Percentiles rank a stretch among this genome's conserved stretches.
Evolutionary conservation across 2,797 vertebrate genomes (phyloP).

Genomic region (Arnoldichthys spilopterus): DNA sequence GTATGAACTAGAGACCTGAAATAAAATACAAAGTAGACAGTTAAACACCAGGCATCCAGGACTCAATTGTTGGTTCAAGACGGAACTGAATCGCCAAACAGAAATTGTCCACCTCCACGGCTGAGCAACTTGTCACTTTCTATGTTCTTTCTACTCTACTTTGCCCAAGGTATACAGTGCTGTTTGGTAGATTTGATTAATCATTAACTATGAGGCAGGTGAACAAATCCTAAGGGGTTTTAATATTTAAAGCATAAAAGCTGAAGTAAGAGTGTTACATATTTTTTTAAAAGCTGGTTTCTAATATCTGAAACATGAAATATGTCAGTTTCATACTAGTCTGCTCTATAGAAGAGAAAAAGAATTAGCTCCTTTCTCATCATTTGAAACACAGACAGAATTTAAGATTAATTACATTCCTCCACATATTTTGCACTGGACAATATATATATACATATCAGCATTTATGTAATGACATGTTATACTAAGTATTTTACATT

Average conservation of each 20-base stretch:
- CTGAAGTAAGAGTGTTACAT: background rate
- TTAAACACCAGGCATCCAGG: too few relatives aligned
- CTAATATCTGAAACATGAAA: constrained; percentile 1
- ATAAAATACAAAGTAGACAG: too few relatives aligned
- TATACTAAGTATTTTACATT: too few relatives aligned
- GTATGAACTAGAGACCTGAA: background rate
- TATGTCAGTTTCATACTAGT: too few relatives aligned
- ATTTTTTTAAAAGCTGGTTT: background rate
- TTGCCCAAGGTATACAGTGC: background rate
- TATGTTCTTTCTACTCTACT: background rate
- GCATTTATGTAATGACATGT: too few relatives aligned
- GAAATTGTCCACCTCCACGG: background rate
- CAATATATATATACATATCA: too few relatives aligned
- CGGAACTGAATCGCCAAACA: background rate
- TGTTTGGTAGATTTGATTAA: background rate
- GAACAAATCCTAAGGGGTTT: background rate
- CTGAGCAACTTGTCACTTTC: background rate
- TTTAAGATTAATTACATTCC: background rate
- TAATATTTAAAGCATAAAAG: constrained; percentile 5
- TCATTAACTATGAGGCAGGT: background rate
- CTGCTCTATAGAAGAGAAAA: too few relatives aligned
- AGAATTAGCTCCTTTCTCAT: too few relatives aligned
- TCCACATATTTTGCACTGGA: background rate
- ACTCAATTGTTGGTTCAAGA: too few relatives aligned
- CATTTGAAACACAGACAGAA: too few relatives aligned